Evolutionary conservation across 2,888 invertebrate genomes (phyloP), one percentile per base, ranked within the genome.

Genomic region (Chalcosyrphus nemorum): DNA sequence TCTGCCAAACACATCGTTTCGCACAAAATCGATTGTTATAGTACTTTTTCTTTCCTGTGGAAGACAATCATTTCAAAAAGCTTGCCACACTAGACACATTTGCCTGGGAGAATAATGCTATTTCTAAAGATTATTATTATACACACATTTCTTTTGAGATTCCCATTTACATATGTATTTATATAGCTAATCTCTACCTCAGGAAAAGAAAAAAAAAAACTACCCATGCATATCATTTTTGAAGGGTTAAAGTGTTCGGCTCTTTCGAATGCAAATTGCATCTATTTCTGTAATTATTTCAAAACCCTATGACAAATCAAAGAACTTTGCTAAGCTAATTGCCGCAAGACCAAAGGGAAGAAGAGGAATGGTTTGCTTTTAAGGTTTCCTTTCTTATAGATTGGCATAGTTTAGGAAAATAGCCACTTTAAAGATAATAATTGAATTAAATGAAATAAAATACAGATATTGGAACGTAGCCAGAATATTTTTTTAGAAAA

Each of bases 201-300:
- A 45, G 6, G 19, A n/a, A 9, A n/a, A 35, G 19, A 17, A 19
- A 35, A 6, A 38, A 15, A 15, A 7, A 4, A 1, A 0, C 11
- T 38, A 5, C 27, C 15, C 17, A 19, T 17, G 43, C 27, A 27
- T 41, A 13, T 1, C 11, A 41, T 59, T 41, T 15, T 11, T 2
- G 43, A 54, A 21, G 43, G 65, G 74, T 63, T 74, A 27, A 38
- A 66, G 15, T 17, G 54, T n/a, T 50, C 32, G n/a, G 57, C n/a
- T 43, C 24, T 43, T 17, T 80, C n/a, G 13, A 74, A 80, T 74
- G 65, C 52, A 66, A 80, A 65, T 74, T 35, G 50, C 19, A 24
- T 24, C 65, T 78, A 78, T 72, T 78, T 72, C 11, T 56, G 56
- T 65, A 15, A n/a, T 9, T 50, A 29, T 71, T 65, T 65, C 65